Conservation (phyloP, 2,888 invertebrate genomes). For the Mimas tiliae region DNA sequence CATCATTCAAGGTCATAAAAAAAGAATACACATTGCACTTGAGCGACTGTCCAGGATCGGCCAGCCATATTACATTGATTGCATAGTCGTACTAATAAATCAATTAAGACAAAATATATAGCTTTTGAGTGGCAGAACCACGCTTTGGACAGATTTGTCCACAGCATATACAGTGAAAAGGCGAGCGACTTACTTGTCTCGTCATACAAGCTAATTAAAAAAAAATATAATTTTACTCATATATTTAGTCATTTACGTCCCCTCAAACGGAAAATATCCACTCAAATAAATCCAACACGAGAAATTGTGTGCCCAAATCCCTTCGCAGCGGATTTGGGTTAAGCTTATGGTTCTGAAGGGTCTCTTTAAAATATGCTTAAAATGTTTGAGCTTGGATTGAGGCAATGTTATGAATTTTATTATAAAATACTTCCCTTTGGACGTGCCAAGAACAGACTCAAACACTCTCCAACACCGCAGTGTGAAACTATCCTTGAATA, state of each 20-base stretch:
- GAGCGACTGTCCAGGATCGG: too few relatives aligned
- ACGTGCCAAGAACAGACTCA: not conserved
- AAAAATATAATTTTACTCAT: not conserved
- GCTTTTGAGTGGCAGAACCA: too few relatives aligned
- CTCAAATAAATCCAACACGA: not conserved
- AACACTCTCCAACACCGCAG: not conserved
- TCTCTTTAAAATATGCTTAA: slow-evolving; percentile 10
- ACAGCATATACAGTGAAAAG: too few relatives aligned
- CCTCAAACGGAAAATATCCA: not conserved
- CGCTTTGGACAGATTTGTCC: too few relatives aligned
- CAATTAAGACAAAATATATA: too few relatives aligned
- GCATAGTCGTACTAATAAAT: too few relatives aligned
- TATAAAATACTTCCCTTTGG: not conserved
- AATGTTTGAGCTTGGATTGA: slow-evolving; percentile 2
- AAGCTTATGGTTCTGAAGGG: slow-evolving; percentile 3
- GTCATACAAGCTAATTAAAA: too few relatives aligned
- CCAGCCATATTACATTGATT: too few relatives aligned
- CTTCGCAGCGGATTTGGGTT: not conserved
- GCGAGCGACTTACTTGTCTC: too few relatives aligned
- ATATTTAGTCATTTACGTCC: not conserved
- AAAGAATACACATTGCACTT: too few relatives aligned
- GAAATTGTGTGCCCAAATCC: slow-evolving; percentile 2
- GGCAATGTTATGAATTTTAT: slow-evolving; percentile 12
- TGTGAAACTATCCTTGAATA: slow-evolving; percentile 9
- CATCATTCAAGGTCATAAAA: too few relatives aligned